Base-by-base conservation (phyloP, 2,797 vertebrate genomes). In the Oreonectes daqikongensis region DNA sequence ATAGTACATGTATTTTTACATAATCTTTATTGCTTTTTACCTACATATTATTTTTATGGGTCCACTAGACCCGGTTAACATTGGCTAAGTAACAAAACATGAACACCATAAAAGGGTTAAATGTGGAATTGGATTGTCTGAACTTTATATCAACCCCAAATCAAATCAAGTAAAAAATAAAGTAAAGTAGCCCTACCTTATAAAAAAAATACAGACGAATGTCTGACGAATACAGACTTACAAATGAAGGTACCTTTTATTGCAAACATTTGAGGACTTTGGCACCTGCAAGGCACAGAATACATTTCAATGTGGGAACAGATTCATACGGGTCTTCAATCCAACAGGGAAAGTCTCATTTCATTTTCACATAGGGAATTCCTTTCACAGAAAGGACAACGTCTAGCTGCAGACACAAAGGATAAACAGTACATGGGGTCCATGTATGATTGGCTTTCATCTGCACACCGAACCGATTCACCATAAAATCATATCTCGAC, bases 331-430 rank as follows among this genome's bases (percentile, higher is more conserved):
- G 81, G 71, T 83, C 81, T 84, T 87, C 78, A 83, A 78, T 78
- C 66, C 11, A 50, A 66, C 44, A 90, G 80, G 85, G 84, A 85
- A 85, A 78, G 80, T 72, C 48, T 20, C 83, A 75, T 44, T 84
- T 85, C 87, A 87, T 85, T 84, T 75, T 88, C 87, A 86, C 9
- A 83, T 88, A 24, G 86, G 87, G 82, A 82, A 88, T 92, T 94
- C 96, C 96, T 97, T 98, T 98, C 96, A 98, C 94, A 94, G 96
- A 98, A 98, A 97, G 96, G 96, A 94, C 86, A 87, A 91, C 65
- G 50, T 77, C 67, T 48, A 77, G 79, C 75, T 84, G 80, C 83
- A 82, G 67, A 80, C 70, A 79, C 38, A 72, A 38, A 71, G 52
- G 61, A 46, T 59, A 44, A 76, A 80, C 42, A 50, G 26, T 28